phyloP scores from a whole-genome alignment of 2,888 invertebrate genomes.

The Aplocera efformata region DNA sequence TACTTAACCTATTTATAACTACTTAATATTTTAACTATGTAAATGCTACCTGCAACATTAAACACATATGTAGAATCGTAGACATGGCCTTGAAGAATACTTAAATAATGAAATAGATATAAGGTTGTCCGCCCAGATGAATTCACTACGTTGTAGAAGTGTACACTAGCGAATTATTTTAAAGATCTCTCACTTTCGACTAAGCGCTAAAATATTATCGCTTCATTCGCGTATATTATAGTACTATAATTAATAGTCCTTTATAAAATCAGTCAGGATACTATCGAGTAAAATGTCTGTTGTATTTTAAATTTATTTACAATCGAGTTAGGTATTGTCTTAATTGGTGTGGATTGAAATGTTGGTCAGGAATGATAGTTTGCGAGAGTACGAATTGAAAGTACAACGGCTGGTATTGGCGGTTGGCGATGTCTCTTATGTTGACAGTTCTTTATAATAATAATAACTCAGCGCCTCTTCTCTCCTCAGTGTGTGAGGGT shows the following conservation, averaged over 20 bases:
- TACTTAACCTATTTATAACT: constrained; percentile 28
- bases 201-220: constrained; percentile 45
- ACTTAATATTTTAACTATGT: constrained; percentile 20
- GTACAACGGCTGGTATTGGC: constrained; percentile 12
- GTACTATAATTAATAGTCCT: constrained; percentile 35
- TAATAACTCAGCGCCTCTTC: too few species aligned
- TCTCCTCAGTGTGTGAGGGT: too few species aligned
- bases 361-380: constrained; percentile 18
- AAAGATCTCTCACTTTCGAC: constrained; percentile 53
- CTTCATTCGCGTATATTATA: constrained; percentile 43
- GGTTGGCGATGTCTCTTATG: not conserved
- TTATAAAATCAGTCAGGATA: constrained; percentile 21
- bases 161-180: constrained; percentile 53
- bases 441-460: too few species aligned
- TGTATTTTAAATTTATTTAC: constrained; percentile 25
- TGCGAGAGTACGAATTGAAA: constrained; percentile 10
- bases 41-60: constrained; percentile 8
- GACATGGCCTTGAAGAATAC: constrained; percentile 27
- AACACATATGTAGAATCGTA: constrained; percentile 14
- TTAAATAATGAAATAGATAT: constrained; percentile 19
- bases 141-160: constrained; percentile 40
- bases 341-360: constrained; percentile 17
- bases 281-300: constrained; percentile 24
- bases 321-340: constrained; percentile 16
- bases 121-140: constrained; percentile 35